Evolutionary conservation across 92 coral and sea anemone species (phyloP).

Genomic region (Epizoanthus stellaris): DNA sequence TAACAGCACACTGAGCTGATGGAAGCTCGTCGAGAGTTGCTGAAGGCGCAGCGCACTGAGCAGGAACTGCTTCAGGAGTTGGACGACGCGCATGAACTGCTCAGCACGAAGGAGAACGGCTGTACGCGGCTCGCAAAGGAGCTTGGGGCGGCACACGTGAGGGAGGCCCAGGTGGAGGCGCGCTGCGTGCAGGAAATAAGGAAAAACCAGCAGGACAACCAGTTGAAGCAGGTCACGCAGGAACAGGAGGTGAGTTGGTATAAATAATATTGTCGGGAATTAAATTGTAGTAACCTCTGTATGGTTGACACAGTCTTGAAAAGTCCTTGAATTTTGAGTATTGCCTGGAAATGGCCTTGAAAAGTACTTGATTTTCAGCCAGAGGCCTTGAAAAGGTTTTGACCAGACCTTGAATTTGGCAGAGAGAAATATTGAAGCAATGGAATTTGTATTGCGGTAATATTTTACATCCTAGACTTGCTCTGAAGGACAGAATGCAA

Average conservation of each 20-base stretch:
- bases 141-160: constrained; percentile 95
- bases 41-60: constrained; percentile 88
- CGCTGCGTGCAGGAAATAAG: constrained; percentile 93
- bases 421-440: too few relatives aligned
- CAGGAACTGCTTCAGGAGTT: constrained; percentile 93
- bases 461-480: too few relatives aligned
- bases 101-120: constrained; percentile 89
- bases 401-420: too few relatives aligned
- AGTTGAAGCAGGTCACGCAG: constrained; percentile 79
- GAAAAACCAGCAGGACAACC: constrained; percentile 82
- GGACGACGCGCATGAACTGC: constrained; percentile 92
- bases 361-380: too few relatives aligned
- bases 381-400: too few relatives aligned
- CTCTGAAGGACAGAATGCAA: too few relatives aligned
- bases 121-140: constrained; percentile 98
- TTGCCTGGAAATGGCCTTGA: too few relatives aligned
- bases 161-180: constrained; percentile 99
- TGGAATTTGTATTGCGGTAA: too few relatives aligned
- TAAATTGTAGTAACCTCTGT: too few relatives aligned
- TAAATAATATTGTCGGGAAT: not conserved
- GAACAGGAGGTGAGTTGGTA: not conserved
- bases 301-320: too few relatives aligned
- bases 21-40: constrained; percentile 92
- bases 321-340: too few relatives aligned
- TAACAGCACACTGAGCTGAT: constrained; percentile 89